Base-by-base conservation (phyloP, 2,888 invertebrate species). In the Perizoma affinitatum region DNA sequence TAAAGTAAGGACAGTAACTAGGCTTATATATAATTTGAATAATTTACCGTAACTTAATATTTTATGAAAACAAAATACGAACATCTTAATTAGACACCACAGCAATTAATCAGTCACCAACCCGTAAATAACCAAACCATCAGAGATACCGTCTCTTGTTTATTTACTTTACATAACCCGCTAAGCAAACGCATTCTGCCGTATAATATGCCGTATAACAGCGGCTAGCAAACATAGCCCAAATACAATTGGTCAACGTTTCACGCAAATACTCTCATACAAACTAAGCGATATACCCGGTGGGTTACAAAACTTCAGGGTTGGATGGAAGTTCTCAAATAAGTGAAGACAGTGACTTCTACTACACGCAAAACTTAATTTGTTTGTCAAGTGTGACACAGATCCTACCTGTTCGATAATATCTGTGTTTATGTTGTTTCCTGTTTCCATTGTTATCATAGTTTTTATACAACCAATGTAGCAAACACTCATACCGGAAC, bases 371-470 rank as follows among this genome's bases (percentile, higher is more conserved):
- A 49, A 42, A 4, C n/a, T 54, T 54, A 54, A 22, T 22, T 22
- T 22, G 53, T 57, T 57, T 57, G 54, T 78, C 72, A 68, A 76
- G 66, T 63, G 66, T 81, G 81, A 79, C 86, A 87, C 77, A 86
- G 86, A 88, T 88, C 80, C 79, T 80, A 80, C 76, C 73, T 78
- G 76, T 79, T 73, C 76, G 87, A 88, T 88, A 86, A 82, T 87
- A 87, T 85, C 80, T 81, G 79, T 83, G 75, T 82, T 81, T 84
- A 58, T 67, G 43, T 45, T 54, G 72, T 75, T 58, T 78, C 68
- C 77, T 76, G 66, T 59, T 52, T n/a, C n/a, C n/a, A n/a, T n/a
- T n/a, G n/a, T n/a, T n/a, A n/a, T n/a, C n/a, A n/a, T n/a, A n/a
- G n/a, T 7, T 38, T 38, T 38, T 38, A 5, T 38, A 22, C 22